Conservation (phyloP, 2,888 invertebrate genomes). For the Agrochola lychnidis region DNA sequence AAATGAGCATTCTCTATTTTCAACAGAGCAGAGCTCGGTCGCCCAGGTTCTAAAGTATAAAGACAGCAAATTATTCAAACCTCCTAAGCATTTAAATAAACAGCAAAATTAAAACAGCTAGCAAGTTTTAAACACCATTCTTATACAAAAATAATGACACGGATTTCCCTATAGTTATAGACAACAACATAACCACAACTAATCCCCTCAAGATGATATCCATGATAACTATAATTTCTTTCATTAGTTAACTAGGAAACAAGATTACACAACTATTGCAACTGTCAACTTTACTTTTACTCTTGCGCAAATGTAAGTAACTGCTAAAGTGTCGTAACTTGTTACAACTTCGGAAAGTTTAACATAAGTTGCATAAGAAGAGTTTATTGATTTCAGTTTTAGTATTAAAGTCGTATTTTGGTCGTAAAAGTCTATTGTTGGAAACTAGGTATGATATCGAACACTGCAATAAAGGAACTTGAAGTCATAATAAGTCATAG, state of each 20-base stretch:
- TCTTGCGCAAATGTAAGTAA: conserved; percentile 45
- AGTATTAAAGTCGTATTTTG: conserved; percentile 17
- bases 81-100: background rate
- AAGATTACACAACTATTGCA: conserved; percentile 47
- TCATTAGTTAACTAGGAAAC: conserved; percentile 55
- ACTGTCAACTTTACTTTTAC: conserved; percentile 57
- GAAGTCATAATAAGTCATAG: background rate
- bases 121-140: background rate
- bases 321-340: conserved; percentile 44
- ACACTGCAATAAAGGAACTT: conserved; percentile 8
- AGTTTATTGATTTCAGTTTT: conserved; percentile 50
- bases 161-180: background rate
- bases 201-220: conserved; percentile 19
- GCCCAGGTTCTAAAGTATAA: background rate
- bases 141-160: conserved; percentile 20
- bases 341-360: conserved; percentile 37
- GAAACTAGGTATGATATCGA: conserved; percentile 1
- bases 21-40: no score
- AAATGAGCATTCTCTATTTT: no score
- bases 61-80: background rate
- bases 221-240: conserved; percentile 51
- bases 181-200: conserved; percentile 10
- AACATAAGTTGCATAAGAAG: conserved; percentile 52
- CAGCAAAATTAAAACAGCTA: background rate
- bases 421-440: conserved; percentile 29